Base-by-base conservation (phyloP, 2,888 invertebrate genomes). In the Pristionchus mayeri region DNA sequence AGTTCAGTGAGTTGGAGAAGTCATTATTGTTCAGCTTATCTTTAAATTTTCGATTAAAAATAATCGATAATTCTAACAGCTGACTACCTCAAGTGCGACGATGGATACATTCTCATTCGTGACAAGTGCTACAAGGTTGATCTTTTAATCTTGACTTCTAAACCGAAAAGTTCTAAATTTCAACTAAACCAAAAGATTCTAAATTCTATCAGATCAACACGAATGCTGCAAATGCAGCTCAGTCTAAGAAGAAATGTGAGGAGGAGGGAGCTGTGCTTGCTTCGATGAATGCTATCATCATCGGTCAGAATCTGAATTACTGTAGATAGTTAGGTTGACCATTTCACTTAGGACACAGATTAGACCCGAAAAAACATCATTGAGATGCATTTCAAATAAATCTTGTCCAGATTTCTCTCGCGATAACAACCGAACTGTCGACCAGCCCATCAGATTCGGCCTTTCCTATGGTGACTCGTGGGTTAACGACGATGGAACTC, bases 201-300 rank as follows among this genome's bases (percentile, higher is more conserved):
- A n/a, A n/a, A n/a, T n/a, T 44, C 44, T 44, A 6, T 0, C 21
- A 78, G 76, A 78, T 78, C 76, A 48, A 78, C 50, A 21, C 52
- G 30, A 44, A 54, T 3, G 3, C 50, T 0, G 57, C 30, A 16
- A 50, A 52, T 2, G 76, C 48, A 11, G 67, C 48, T 37, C 48
- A 52, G 24, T 21, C 71, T n/a, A 71, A 71, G 71, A 71, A 21
- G n/a, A 44, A 40, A 30, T 71, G 71, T 40, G 40, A 71, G 18
- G 24, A 40, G 24, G 71, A 71, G 4, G 71, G 85, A 37, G 86
- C 60, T 16, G 4, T 24, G 21, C 63, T 87, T 11, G 87, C 87
- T 3, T 87, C 87, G 4, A 44, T 67, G 54, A 87, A 87, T 54
- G 85, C 82, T 34, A 81, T 87, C 44, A 40, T 87, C 37, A 81